These are phyloP conservation scores for Zeugodacus cucurbitae DNA, from an alignment of 1,140 invertebrate genomes.

Conservation along the genomic window DNA sequence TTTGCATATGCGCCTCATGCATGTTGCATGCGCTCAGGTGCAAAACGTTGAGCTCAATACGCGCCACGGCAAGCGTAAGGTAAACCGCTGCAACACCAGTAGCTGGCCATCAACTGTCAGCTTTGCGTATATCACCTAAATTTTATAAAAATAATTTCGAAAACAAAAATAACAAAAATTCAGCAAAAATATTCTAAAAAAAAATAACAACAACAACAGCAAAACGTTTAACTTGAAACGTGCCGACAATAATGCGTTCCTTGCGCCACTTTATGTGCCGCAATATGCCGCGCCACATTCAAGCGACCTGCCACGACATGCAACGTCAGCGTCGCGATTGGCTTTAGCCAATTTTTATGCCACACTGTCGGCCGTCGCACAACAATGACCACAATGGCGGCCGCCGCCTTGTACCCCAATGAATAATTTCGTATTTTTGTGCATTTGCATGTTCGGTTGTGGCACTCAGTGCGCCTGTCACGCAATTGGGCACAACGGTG, in stretches of 20 bases:
- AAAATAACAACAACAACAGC: neutral
- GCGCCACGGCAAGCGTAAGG: too few relatives aligned
- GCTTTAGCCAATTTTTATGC: conserved; percentile 11
- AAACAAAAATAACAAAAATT: neutral
- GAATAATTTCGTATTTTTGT: neutral
- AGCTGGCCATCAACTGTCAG: neutral
- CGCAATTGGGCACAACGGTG: conserved; percentile 27
- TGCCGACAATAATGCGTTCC: conserved; percentile 22
- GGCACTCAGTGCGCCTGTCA: conserved; percentile 23
- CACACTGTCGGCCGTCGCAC: neutral
- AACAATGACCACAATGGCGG: conserved; percentile 32
- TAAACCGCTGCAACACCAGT: neutral
- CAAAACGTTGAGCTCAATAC: conserved; percentile 7
- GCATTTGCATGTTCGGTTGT: conserved; percentile 11
- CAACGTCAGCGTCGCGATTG: conserved; percentile 2
- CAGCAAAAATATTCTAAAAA: neutral
- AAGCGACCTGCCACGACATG: neutral
- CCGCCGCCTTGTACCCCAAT: conserved; percentile 3
- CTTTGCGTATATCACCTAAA: neutral
- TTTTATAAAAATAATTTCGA: neutral
- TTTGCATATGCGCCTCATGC: neutral
- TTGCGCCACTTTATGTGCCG: neutral
- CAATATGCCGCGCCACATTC: neutral
- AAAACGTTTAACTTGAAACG: neutral
- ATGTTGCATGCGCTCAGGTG: conserved; percentile 31